Base-by-base conservation (phyloP, 2,888 invertebrate species). In the Drosophila engyochracea region DNA sequence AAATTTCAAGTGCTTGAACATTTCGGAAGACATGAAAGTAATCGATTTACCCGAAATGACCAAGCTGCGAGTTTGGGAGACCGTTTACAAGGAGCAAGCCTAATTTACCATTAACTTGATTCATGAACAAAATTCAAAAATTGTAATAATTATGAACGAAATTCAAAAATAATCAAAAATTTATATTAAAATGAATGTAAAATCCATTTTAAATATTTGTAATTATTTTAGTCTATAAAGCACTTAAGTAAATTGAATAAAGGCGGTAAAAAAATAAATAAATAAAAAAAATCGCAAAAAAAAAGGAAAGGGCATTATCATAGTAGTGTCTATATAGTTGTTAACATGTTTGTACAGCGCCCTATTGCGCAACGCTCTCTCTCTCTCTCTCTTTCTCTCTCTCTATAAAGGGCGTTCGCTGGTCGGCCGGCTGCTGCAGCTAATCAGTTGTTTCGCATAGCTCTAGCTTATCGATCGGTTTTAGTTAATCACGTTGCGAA, bases 31-130 rank as follows among this genome's bases (percentile, higher is more conserved):
- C 39, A 55, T 93, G 9, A 72, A 72, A 44, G 62, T 92, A 54
- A 89, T 91, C 19, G 85, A 89, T 52, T 74, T 93, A 57, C 93
- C 93, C 4, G 93, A 93, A 72, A 69, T 85, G 19, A 57, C 75
- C 22, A 91, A 92, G 71, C 63, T 93, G 10, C 61, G 78, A 57
- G 74, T 90, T 5, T 93, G 93, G 93, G 89, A 92, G 37, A 82
- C 77, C 52, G 39, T 92, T 44, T 92, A 88, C 54, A 74, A 83
- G 31, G 44, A 51, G 16, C 10, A 47, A n/a, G 4, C 10, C 5
- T 33, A 9, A 53, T 2, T 51, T 41, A 33, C 14, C 12, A 31
- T 31, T 47, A 41, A 54, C 52, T 35, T 12, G 14, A 35, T 35
- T 35, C 25, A n/a, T 19, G 3, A 49, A 28, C 51, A 19, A 51